These are phyloP conservation scores for Solenodon paradoxus DNA, from an alignment of 2,113 vertebrate species.

Conservation along the genomic window DNA sequence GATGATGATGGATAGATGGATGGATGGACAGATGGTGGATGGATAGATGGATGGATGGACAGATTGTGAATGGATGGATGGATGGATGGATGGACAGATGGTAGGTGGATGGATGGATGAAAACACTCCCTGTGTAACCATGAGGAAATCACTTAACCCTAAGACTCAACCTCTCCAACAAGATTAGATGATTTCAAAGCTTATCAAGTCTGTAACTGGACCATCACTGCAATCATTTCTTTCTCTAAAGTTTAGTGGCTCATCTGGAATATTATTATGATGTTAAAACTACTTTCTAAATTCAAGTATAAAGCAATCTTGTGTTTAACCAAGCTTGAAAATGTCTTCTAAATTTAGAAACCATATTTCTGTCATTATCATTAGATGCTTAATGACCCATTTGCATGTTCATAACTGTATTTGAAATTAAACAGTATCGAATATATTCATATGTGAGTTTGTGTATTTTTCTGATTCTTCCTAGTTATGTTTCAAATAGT, in stretches of 20 bases:
- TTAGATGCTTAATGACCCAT: neutral
- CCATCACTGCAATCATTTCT: neutral
- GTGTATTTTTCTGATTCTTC: conserved; percentile 38
- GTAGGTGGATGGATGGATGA: neutral
- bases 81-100: too few species aligned
- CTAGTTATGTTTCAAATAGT: conserved; percentile 1
- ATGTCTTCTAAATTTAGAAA: conserved; percentile 8
- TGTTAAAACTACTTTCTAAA: conserved; percentile 4
- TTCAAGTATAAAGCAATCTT: neutral
- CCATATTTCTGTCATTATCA: neutral
- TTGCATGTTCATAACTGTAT: neutral
- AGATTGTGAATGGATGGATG: too few species aligned
- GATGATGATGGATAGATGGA: too few species aligned
- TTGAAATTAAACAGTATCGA: conserved; percentile 2
- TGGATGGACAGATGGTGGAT: too few species aligned
- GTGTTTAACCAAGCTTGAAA: neutral
- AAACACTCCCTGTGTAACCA: neutral
- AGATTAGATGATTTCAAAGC: neutral
- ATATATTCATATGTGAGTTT: neutral
- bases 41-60: too few species aligned
- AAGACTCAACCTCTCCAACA: neutral
- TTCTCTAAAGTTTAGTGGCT: neutral
- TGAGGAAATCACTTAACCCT: neutral
- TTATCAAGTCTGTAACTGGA: neutral
- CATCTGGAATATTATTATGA: neutral